These are phyloP conservation scores for Sturnus vulgaris DNA, from an alignment of 2,113 vertebrate species.

Conservation along the genomic window DNA sequence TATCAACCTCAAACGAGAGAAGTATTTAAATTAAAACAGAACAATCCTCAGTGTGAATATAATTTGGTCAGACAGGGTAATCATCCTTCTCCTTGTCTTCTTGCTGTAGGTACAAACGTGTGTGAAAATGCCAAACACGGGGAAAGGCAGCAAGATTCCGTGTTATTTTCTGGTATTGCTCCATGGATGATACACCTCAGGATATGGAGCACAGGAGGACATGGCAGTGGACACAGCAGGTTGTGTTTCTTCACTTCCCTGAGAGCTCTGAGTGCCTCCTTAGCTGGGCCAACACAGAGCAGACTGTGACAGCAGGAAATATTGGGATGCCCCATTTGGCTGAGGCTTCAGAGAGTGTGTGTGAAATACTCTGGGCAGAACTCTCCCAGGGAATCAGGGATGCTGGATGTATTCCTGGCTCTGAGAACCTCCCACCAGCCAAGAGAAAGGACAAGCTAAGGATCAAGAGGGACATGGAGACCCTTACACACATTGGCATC, in stretches of 20 bases:
- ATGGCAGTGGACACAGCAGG: not conserved
- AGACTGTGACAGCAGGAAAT: too few species aligned
- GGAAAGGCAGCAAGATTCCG: not conserved
- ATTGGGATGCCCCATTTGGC: not conserved
- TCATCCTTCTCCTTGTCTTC: not conserved
- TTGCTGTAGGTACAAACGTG: not conserved
- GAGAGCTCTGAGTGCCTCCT: not conserved
- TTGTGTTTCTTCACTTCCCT: not conserved
- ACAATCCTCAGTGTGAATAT: not conserved
- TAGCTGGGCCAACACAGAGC: rapidly evolving
- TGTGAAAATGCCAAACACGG: not conserved
- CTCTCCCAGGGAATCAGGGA: too few species aligned
- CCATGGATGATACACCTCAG: not conserved
- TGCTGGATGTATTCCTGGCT: not conserved
- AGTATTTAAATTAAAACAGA: not conserved
- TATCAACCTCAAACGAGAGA: not conserved
- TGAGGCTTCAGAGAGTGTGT: rapidly evolving
- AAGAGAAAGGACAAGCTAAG: not conserved
- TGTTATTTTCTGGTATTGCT: rapidly evolving
- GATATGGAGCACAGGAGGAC: not conserved
- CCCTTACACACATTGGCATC: too few species aligned
- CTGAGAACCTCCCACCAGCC: not conserved
- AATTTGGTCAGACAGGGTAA: not conserved
- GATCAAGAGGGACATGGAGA: not conserved
- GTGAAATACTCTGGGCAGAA: not conserved